A percentile compares a stretch with the other conserved stretches of the same genome.
Evolutionary conservation across 2,888 invertebrate species (phyloP).

Genomic region (Muscina levida): DNA sequence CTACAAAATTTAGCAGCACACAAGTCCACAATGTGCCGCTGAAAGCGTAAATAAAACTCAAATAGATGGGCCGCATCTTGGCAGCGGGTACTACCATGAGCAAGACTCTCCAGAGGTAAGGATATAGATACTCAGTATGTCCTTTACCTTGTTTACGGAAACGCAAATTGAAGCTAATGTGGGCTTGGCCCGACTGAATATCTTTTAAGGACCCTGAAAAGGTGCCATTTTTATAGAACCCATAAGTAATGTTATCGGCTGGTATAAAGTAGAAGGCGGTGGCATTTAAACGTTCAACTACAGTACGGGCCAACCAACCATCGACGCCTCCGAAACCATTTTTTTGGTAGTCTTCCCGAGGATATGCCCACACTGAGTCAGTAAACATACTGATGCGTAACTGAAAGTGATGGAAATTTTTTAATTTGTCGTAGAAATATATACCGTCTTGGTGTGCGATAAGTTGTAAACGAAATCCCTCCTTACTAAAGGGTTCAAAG

Average conservation of each 20-base stretch:
- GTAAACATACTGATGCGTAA: too few relatives aligned
- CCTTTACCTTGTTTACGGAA: conserved; percentile 68
- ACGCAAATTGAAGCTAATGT: conserved; percentile 72
- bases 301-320: conserved; percentile 67
- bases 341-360: conserved; percentile 39
- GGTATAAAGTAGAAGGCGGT: conserved; percentile 69
- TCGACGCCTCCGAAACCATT: conserved; percentile 68
- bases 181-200: conserved; percentile 66
- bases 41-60: too few relatives aligned
- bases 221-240: conserved; percentile 68
- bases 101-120: too few relatives aligned
- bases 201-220: conserved; percentile 71
- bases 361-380: conserved; percentile 20
- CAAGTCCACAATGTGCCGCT: too few relatives aligned
- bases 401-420: too few relatives aligned
- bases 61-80: too few relatives aligned
- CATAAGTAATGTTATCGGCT: conserved; percentile 70
- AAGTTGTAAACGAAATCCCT: conserved; percentile 67
- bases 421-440: too few relatives aligned
- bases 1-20: too few relatives aligned
- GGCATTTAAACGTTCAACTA: conserved; percentile 70
- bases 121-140: too few relatives aligned
- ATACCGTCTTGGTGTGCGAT: conserved; percentile 72
- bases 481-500: conserved; percentile 72
- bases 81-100: too few relatives aligned